Evolutionary conservation across 2,797 vertebrate genomes (phyloP).

Genomic region (Enteromius argenteus): DNA sequence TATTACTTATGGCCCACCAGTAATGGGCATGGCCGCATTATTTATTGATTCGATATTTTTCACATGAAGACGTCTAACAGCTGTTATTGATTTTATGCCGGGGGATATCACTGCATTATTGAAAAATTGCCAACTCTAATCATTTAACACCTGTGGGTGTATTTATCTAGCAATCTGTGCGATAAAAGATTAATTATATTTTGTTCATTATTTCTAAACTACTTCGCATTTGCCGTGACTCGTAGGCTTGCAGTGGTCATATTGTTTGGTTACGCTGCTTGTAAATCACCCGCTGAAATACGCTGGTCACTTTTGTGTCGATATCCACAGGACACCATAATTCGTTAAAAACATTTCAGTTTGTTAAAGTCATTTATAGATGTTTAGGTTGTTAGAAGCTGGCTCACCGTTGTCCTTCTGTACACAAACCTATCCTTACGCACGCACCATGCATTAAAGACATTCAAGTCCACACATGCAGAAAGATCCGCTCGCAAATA

Average conservation of each 20-base stretch:
- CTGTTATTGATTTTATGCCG: slow-evolving; percentile 64
- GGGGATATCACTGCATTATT: slow-evolving; percentile 71
- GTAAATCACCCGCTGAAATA: slow-evolving; percentile 4
- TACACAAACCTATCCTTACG: slow-evolving; percentile 20
- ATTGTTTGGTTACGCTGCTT: not conserved
- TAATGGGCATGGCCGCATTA: slow-evolving; percentile 62
- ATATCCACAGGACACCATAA: slow-evolving; percentile 1
- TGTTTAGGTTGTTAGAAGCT: not conserved
- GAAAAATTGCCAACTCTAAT: slow-evolving; percentile 63
- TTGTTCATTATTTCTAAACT: slow-evolving; percentile 34
- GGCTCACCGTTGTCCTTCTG: not conserved
- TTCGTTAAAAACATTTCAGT: slow-evolving; percentile 1
- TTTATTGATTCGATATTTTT: slow-evolving; percentile 72
- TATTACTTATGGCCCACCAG: slow-evolving; percentile 57
- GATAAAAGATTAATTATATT: slow-evolving; percentile 29
- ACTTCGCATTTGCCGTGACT: not conserved
- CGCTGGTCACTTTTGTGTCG: not conserved
- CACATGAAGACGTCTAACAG: slow-evolving; percentile 68
- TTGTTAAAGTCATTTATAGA: slow-evolving; percentile 4
- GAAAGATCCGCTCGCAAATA: not conserved
- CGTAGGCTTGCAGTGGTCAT: not conserved
- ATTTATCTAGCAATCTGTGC: slow-evolving; percentile 40
- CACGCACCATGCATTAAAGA: not conserved
- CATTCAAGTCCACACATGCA: not conserved
- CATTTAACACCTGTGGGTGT: slow-evolving; percentile 26